A percentile compares a stretch with the other conserved stretches of the same genome.
Conservation (phyloP, 1,140 invertebrate genomes). For the Probaryconus sp. region DNA sequence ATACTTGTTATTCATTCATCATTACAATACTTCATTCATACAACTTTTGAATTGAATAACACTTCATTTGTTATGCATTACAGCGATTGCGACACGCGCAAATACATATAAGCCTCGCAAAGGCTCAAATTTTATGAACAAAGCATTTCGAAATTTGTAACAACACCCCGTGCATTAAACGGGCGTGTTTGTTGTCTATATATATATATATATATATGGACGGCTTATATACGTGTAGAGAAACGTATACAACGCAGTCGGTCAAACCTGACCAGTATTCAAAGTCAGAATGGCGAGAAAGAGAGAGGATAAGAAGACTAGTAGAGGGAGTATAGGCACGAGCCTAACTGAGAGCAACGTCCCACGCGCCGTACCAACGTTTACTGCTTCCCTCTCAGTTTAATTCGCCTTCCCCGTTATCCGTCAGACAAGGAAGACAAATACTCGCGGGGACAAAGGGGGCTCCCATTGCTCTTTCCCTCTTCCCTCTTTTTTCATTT, state of each 20-base stretch:
- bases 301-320: constrained; percentile 46
- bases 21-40: no score
- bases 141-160: constrained; percentile 54
- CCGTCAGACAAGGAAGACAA: not conserved
- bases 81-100: constrained; percentile 16
- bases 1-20: no score
- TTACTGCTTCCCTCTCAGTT: constrained; percentile 56
- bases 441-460: not conserved
- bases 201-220: not conserved
- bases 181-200: constrained; percentile 29
- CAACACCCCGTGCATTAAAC: constrained; percentile 25
- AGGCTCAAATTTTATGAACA: constrained; percentile 44
- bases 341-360: constrained; percentile 75
- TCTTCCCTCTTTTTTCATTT: constrained; percentile 38
- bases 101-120: constrained; percentile 52
- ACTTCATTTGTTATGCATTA: constrained; percentile 26
- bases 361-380: constrained; percentile 72
- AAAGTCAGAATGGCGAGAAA: constrained; percentile 66
- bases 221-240: constrained; percentile 22
- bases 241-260: constrained; percentile 52
- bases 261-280: constrained; percentile 74
- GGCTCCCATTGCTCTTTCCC: constrained; percentile 17
- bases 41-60: no score
- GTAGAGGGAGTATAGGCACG: constrained; percentile 71
- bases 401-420: not conserved